Base-by-base conservation (phyloP, 2,888 invertebrate genomes). In the Drosophila testacea region DNA sequence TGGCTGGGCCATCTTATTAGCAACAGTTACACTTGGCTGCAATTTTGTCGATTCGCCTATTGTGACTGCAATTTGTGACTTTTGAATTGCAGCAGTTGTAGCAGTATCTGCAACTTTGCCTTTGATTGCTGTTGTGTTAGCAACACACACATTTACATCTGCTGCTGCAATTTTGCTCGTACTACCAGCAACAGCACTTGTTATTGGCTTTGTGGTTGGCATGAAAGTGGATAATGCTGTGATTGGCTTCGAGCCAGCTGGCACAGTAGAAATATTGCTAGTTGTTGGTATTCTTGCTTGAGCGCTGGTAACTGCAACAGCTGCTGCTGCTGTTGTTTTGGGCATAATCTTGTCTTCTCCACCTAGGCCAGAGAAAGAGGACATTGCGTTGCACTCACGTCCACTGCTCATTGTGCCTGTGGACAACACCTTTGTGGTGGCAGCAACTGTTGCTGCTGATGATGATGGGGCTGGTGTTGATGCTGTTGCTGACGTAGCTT, bases 371-470 rank as follows among this genome's bases (percentile, higher is more conserved):
- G 74, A 71, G 57, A 91, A 91, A 16, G 91, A 91, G 13, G 90
- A 91, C 80, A 91, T 81, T 38, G 74, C 74, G 48, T 73, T 78
- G 38, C 90, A 85, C 55, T 91, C 92, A n/a, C 91, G 81, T 5
- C 91, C 92, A 50, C 91, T 91, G 60, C 83, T 80, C 75, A 81
- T 77, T 9, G 91, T 90, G 52, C 91, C 91, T 2, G 90, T 63
- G 10, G 89, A 74, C 57, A 91, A 62, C 9, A 91, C 84, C 62
- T 89, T 83, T 13, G 81, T 85, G 56, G 81, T 81, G 6, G 79
- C 72, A 34, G 73, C 60, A 60, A 71, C 55, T 60, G 68, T 57
- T 64, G 61, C 28, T 69, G 28, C 10, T 34, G 38, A 1, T 52
- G 66, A 39, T 59, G 62, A 0, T 13, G 41, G 61, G 46, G 42